Base-by-base conservation (phyloP, 1,140 invertebrate species). In the Neotoxoptera formosana region DNA sequence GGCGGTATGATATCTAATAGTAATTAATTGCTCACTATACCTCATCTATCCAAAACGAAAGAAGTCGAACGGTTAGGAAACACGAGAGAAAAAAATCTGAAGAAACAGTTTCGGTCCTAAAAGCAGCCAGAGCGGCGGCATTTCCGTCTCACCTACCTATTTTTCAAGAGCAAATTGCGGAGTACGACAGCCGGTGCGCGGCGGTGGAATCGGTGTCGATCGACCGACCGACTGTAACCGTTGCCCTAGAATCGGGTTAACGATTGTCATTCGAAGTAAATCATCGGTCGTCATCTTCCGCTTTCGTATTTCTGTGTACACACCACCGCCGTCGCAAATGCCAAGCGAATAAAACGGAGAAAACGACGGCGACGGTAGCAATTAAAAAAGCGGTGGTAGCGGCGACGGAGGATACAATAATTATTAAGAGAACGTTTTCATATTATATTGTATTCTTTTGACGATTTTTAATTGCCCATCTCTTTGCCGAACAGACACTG, bases 221-320 rank as follows among this genome's bases (percentile, higher is more conserved):
- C 34, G 41, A 36, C 53, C 48, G 91, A 41, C 48, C 11, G 91
- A 86, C 91, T 93, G 91, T 93, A 93, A 93, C 91, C 67, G 91
- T 86, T 93, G 91, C 48, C 34, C 91, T 86, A 93, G 30, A 93
- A 93, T 93, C 47, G 4, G 8, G 34, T 84, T 36, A 93, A 25
- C 48, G 47, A 93, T 86, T 93, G 91, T 86, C 90, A 92, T 92
- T 93, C 34, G 36, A 56, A 76, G 30, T n/a, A 76, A 93, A 84
- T 84, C 36, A 84, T 93, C 47, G 9, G 20, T n/a, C 21, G 87
- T 76, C 21, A 47, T 92, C 91, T 81, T 92, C 90, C 60, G 67
- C 91, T 92, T 92, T 91, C 90, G 76, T 76, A 91, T 76, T 91
- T 76, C 60, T 45, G 88, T 56, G 20, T 34, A 56, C 25, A 51